Base-by-base conservation (phyloP, 2,888 invertebrate genomes). In the Pseudanteris insignis region DNA sequence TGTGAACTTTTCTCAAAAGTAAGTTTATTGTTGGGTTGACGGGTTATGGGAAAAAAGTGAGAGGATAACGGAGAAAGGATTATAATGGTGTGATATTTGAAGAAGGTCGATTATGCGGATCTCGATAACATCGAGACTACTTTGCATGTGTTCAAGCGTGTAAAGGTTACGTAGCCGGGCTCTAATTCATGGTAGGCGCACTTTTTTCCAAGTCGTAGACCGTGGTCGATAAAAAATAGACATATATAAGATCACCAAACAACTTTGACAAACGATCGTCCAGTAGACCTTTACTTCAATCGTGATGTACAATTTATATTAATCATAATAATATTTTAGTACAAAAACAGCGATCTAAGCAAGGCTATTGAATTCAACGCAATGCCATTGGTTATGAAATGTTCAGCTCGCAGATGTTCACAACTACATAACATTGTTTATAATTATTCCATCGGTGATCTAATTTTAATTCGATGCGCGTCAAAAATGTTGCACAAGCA, bases 81-180 rank as follows among this genome's bases (percentile, higher is more conserved):
- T 46, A 48, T 50, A 61, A 61, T 41, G 12, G 53, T 57, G 62
- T 63, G 63, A 58, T 63, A 63, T 63, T 63, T 63, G 58, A 63
- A 63, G 57, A 63, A 63, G 58, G 57, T 57, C 63, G 53, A 63
- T 63, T 58, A 58, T 54, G 63, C 63, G 63, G 63, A 63, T 63
- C 63, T 63, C 63, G 63, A 63, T 53, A 53, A 53, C 53, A 57
- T 47, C 36, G 62, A 24, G 57, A 57, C 47, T 57, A 53, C 34
- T 57, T 47, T 51, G 57, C 46, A 47, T 41, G 44, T 18, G n/a
- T n/a, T 38, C 47, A 62, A 57, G 53, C 57, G 53, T 57, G 53
- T 57, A 62, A 62, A 62, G 62, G 62, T 62, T 62, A 47, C 32
- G 43, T 47, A 12, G 43, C 26, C n/a, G n/a, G 11, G 18, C n/a